Evolutionary conservation across 2,797 vertebrate species (phyloP), one percentile per base, ranked within the genome.

Genomic region (Hephaestus fuliginosus): DNA sequence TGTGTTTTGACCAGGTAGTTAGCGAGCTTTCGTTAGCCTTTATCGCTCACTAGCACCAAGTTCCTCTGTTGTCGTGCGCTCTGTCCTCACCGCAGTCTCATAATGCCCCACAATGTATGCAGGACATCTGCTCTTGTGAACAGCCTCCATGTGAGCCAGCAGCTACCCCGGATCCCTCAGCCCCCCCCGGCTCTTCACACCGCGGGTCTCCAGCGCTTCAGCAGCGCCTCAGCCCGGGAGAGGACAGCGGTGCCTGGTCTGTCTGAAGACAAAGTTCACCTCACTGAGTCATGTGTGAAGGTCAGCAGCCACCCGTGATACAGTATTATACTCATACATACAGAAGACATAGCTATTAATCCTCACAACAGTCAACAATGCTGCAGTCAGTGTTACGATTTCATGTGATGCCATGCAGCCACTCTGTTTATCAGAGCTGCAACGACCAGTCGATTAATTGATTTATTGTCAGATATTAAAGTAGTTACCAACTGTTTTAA

Each of bases 261-360:
- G 48, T 36, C 88, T 20, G 92, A 91, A 5, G 90, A 94, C 13
- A 81, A 80, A 69, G 70, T 96, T 0, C 2, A 48, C 4, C 93
- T 96, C 18, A 96, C 93, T 7, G 89, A 95, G 14, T 93, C 96
- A 3, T 96, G 96, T 78, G 92, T 96, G 20, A 96, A 96, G 95
- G 96, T 96, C 49, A 87, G 88, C 65, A 53, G 1, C 66, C 0
- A 64, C 7, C 17, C 9, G n/a, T 5, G 17, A 58, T 15, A 11
- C 7, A 51, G 0, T 6, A 15, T 25, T 10, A 46, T 1, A 25
- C 0, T 15, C 36, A 39, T 4, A 39, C 36, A 7, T 39, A 39
- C 36, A 39, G 6, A 7, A 39, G 6, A 39, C 36, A 39, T 39
- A 39, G 5, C 30, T 33, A 33, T 33, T 33, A 33, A 22, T 65